phyloP scores from a whole-genome alignment of 2,888 invertebrate species.

The Phytoseiulus persimilis region DNA sequence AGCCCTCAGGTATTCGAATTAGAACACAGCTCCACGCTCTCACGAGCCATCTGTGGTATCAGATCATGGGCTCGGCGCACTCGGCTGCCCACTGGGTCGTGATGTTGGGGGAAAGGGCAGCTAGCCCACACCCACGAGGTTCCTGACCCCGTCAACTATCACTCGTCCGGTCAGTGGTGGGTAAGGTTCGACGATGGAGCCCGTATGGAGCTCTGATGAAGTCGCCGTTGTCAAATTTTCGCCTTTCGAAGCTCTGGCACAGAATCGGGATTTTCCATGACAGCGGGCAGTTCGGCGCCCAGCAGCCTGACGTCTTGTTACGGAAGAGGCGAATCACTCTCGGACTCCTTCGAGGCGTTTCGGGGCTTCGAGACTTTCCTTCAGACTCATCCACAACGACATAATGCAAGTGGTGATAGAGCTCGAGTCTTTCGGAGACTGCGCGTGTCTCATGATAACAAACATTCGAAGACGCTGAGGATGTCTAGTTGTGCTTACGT shows the following conservation, averaged over 20 bases:
- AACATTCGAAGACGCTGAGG: background rate
- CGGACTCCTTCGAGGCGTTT: no score
- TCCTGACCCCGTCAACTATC: background rate
- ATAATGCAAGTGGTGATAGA: background rate
- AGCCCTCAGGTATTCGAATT: background rate
- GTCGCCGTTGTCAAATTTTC: background rate
- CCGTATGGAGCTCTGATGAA: background rate
- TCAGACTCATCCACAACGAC: background rate
- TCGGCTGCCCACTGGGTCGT: slow-evolving; percentile 5
- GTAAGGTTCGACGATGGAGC: background rate
- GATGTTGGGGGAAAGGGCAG: background rate
- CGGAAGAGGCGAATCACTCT: no score
- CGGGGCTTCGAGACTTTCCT: background rate
- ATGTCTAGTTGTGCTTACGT: background rate
- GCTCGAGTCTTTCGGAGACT: background rate
- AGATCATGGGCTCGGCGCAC: background rate
- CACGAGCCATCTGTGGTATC: background rate
- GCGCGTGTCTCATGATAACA: background rate
- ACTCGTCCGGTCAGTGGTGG: background rate
- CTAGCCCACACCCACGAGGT: slow-evolving; percentile 5
- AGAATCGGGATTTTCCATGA: background rate
- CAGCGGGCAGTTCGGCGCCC: background rate
- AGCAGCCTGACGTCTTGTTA: background rate
- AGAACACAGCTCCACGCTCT: background rate
- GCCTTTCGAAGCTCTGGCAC: background rate